Percentiles rank a stretch among this genome's conserved stretches.
phyloP scores from a whole-genome alignment of 2,113 vertebrate species.

The Prunella himalayana region DNA sequence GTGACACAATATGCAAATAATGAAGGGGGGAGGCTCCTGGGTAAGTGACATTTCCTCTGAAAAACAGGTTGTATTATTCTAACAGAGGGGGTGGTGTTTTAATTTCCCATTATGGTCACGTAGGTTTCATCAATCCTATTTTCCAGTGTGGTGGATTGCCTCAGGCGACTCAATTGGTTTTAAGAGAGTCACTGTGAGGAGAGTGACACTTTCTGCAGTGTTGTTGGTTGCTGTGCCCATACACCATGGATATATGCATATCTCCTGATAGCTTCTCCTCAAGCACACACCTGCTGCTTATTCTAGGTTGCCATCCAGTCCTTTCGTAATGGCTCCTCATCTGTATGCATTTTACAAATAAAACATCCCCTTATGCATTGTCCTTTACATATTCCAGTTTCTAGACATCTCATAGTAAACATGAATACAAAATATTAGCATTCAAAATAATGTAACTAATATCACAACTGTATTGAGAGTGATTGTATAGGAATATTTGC shows the following conservation, averaged over 20 bases:
- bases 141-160: not conserved
- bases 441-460: not conserved
- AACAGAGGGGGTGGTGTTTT: not conserved
- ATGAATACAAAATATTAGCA: not conserved
- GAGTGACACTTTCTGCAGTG: not conserved
- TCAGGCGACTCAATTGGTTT: not conserved
- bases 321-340: not conserved
- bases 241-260: accelerated
- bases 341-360: not conserved
- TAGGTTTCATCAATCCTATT: not conserved
- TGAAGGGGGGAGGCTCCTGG: accelerated
- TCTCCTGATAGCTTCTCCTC: not conserved
- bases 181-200: not conserved
- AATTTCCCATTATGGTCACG: not conserved
- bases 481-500: not conserved
- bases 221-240: not conserved
- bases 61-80: not conserved
- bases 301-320: not conserved
- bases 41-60: not conserved
- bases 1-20: not conserved
- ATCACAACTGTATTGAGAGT: not conserved
- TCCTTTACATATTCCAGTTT: not conserved
- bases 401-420: not conserved
- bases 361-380: not conserved
- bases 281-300: not conserved